Conservation (phyloP, 2,113 vertebrate genomes). For the crab-eating macaque (Macaca fascicularis) region T2T-MFA8v1.1 NC_088375.1:149701001-149701500, state of each 20-base stretch:
- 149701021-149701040: neutral
- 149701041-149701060: neutral
- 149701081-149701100: neutral
- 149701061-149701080: neutral
- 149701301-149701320: neutral
- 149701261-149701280: neutral
- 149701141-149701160: neutral
- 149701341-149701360: neutral
- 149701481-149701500: no score
- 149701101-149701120: neutral
- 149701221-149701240: no score
- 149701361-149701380: no score
- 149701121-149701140: neutral
- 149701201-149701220: neutral
- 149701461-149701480: no score
- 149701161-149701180: neutral
- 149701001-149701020: neutral
- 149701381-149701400: no score
- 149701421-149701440: no score
- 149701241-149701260: neutral
- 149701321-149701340: neutral
- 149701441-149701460: no score
- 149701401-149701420: no score
- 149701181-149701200: neutral
- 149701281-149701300: neutral